A percentile compares a stretch with the other conserved stretches of the same genome.
These are phyloP conservation scores for Megaleporinus macrocephalus DNA, from an alignment of 2,113 vertebrate species.

Conservation along the genomic window DNA sequence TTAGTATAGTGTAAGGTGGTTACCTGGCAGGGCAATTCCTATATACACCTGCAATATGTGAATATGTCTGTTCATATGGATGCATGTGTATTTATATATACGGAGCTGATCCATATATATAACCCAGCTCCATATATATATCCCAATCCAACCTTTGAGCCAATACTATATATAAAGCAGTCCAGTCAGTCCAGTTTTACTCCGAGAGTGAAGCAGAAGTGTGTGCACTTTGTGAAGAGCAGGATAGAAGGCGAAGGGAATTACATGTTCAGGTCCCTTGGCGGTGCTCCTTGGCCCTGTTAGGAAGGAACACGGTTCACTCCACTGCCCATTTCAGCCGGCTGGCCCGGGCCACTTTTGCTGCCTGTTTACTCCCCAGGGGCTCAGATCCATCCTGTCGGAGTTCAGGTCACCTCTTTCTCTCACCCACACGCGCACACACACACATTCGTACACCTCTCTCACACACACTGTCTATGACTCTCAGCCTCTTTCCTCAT, in stretches of 20 bases:
- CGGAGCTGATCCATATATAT: no score
- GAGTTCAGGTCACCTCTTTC: constrained; percentile 73
- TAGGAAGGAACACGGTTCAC: constrained; percentile 69
- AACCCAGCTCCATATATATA: no score
- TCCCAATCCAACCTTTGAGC: not conserved
- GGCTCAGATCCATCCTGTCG: constrained; percentile 75
- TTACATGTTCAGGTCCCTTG: constrained; percentile 69
- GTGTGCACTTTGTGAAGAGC: not conserved
- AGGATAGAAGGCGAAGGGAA: constrained; percentile 60
- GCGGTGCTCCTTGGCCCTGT: constrained; percentile 66
- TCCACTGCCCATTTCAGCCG: constrained; percentile 72
- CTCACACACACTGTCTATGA: not conserved
- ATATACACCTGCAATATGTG: no score
- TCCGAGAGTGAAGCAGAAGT: not conserved
- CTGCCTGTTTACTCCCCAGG: constrained; percentile 76
- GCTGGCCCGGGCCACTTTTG: constrained; percentile 72
- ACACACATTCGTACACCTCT: constrained; percentile 30
- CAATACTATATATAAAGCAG: not conserved
- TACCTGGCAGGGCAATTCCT: no score
- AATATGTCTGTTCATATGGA: no score
- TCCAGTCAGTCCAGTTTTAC: not conserved
- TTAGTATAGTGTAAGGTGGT: no score
- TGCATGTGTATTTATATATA: no score
- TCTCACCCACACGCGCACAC: constrained; percentile 18
- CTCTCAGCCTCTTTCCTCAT: constrained; percentile 4